A percentile compares a stretch with the other conserved stretches of the same genome.
Conservation (phyloP, 2,888 invertebrate species). For the Leucophenga montana region DNA sequence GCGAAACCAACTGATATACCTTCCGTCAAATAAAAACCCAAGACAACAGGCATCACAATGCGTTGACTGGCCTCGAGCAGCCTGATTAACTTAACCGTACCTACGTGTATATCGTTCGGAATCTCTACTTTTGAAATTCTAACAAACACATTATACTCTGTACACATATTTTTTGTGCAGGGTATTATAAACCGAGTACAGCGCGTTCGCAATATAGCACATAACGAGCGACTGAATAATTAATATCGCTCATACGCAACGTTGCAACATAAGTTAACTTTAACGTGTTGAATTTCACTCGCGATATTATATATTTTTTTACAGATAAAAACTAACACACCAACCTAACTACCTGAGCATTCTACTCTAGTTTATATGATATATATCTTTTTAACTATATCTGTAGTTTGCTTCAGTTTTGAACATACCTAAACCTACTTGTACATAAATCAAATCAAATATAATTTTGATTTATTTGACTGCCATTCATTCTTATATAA, state of each 20-base stretch:
- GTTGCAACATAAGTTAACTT: slow-evolving; percentile 34
- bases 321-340: background rate
- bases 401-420: background rate
- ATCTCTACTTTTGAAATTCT: no score
- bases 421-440: background rate
- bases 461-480: slow-evolving; percentile 31
- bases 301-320: background rate
- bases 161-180: background rate
- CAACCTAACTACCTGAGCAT: background rate
- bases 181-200: background rate
- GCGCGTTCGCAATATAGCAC: slow-evolving; percentile 47
- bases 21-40: no score
- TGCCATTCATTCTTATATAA: slow-evolving; percentile 36
- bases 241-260: slow-evolving; percentile 66
- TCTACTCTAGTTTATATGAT: background rate
- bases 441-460: slow-evolving; percentile 14
- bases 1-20: no score
- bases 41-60: no score
- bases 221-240: slow-evolving; percentile 64
- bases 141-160: no score
- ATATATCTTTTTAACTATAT: slow-evolving; percentile 2
- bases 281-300: slow-evolving; percentile 19
- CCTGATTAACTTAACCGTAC: no score
- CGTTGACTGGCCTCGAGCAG: no score
- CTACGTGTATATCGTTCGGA: no score